Conservation (phyloP, 2,888 invertebrate genomes). For the Euplagia quadripunctaria region DNA sequence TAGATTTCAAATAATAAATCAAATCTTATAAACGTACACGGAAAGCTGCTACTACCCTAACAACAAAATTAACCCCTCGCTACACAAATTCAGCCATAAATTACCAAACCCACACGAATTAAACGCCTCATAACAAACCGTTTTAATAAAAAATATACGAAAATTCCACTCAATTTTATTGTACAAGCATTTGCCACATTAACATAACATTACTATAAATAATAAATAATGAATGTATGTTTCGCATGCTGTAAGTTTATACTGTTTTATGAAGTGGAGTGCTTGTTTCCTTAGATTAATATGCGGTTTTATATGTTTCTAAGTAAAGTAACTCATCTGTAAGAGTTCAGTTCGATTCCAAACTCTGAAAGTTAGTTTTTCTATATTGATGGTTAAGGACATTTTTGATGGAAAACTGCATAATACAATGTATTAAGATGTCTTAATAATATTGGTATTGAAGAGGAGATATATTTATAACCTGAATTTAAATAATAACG, state of each 20-base stretch:
- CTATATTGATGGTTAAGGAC: no score
- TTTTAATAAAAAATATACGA: conserved; percentile 17
- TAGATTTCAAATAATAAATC: background rate
- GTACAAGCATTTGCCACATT: conserved; percentile 22
- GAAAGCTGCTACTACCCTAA: background rate
- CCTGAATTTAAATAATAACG: no score
- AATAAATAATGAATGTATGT: conserved; percentile 39
- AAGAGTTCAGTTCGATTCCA: background rate
- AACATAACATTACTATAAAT: conserved; percentile 35
- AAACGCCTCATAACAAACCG: conserved; percentile 16
- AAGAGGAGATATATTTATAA: no score
- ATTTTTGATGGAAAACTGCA: no score
- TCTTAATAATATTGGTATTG: no score
- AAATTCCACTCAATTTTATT: conserved; percentile 11
- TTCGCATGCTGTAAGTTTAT: conserved; percentile 32
- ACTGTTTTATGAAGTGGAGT: conserved; percentile 18
- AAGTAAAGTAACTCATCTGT: background rate
- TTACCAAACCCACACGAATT: conserved; percentile 25
- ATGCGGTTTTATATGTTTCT: background rate
- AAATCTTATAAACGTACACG: background rate
- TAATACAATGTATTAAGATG: no score
- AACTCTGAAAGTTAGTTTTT: no score
- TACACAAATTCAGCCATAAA: conserved; percentile 2
- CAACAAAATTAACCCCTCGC: background rate
- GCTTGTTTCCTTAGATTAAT: background rate